These are phyloP conservation scores for Rhinichthys osculus DNA, from an alignment of 2,797 vertebrate genomes.

Conservation along the genomic window DNA sequence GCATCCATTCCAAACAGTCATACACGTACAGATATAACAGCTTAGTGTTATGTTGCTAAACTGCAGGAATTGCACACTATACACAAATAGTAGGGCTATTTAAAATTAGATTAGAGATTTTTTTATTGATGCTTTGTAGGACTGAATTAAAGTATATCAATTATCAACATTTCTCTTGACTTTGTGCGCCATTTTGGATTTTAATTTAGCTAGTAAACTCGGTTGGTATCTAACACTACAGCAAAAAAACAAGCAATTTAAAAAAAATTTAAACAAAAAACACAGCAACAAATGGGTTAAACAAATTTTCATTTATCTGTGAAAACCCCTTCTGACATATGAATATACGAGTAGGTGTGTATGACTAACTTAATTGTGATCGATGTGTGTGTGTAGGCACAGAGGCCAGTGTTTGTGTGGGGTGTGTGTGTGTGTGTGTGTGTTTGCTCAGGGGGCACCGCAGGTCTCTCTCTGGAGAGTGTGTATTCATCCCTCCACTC, in stretches of 20 bases:
- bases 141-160: neutral
- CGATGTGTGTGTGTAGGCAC: conserved; percentile 33
- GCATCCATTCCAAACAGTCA: too few relatives aligned
- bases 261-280: neutral
- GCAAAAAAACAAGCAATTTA: conserved; percentile 4
- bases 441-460: conserved; percentile 27
- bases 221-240: neutral
- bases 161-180: neutral
- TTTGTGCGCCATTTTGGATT: neutral
- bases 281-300: conserved; percentile 30
- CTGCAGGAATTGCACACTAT: neutral
- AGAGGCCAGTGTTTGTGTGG: conserved; percentile 23
- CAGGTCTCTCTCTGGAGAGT: conserved; percentile 35
- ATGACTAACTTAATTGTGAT: conserved; percentile 55
- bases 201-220: neutral
- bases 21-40: neutral
- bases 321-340: conserved; percentile 39
- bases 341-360: conserved; percentile 37
- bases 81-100: neutral
- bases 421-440: conserved; percentile 3
- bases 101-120: neutral
- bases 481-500: conserved; percentile 38
- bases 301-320: conserved; percentile 52
- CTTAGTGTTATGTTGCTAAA: neutral
- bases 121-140: neutral